These are phyloP conservation scores for Chymomyza amoena DNA, from an alignment of 2,888 invertebrate genomes.

Conservation along the genomic window DNA sequence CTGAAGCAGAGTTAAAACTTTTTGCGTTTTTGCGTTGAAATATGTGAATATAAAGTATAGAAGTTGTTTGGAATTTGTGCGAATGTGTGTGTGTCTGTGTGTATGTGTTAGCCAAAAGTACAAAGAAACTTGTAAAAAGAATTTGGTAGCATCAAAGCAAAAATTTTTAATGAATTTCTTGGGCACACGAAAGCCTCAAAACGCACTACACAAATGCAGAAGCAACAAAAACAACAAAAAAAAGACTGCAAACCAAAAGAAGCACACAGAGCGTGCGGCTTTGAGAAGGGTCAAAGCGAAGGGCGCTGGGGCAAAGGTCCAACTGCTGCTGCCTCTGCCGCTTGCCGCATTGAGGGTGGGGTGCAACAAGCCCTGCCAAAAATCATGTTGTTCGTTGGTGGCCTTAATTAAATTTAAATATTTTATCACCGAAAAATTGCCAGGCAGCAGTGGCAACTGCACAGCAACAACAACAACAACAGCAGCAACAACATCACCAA, in stretches of 20 bases:
- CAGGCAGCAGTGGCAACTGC: conserved; percentile 68
- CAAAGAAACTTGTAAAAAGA: conserved; percentile 63
- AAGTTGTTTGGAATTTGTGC: conserved; percentile 15
- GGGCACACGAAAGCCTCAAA: conserved; percentile 57
- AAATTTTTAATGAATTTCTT: conserved; percentile 69
- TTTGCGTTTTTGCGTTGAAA: conserved; percentile 25
- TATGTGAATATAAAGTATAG: conserved; percentile 36
- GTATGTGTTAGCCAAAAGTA: conserved; percentile 35
- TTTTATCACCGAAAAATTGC: conserved; percentile 78
- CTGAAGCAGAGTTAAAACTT: conserved; percentile 23
- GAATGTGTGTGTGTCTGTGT: background rate
- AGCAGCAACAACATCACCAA: conserved; percentile 40
- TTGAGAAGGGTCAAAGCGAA: conserved; percentile 11
- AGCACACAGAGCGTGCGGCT: conserved; percentile 7
- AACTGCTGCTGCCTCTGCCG: conserved; percentile 52
- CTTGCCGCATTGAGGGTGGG: conserved; percentile 58
- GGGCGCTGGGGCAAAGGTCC: conserved; percentile 48
- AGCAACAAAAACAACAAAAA: conserved; percentile 21
- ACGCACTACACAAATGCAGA: conserved; percentile 56
- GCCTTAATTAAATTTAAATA: conserved; percentile 79
- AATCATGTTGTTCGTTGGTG: conserved; percentile 75
- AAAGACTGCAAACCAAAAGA: conserved; percentile 21
- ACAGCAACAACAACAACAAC: conserved; percentile 53
- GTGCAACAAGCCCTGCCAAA: conserved; percentile 33
- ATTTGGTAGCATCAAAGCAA: conserved; percentile 72